These are phyloP conservation scores for Molorchus minor DNA, from an alignment of 2,888 invertebrate species.

Conservation along the genomic window DNA sequence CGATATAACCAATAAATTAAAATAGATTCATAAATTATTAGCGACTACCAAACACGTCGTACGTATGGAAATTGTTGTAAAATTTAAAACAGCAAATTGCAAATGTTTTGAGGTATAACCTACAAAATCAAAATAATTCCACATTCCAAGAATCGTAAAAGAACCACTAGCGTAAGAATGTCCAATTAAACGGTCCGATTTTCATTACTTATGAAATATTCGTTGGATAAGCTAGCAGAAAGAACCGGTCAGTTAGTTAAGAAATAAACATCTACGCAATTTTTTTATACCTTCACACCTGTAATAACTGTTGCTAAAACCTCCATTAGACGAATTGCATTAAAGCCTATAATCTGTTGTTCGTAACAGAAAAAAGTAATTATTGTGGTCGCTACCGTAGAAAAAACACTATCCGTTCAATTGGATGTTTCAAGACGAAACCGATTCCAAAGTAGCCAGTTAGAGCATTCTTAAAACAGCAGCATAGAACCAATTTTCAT, in stretches of 20 bases:
- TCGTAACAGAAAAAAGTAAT: not conserved
- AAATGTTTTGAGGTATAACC: too few species aligned
- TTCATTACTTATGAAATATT: not conserved
- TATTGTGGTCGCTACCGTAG: not conserved
- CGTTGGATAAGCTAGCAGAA: not conserved
- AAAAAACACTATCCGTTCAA: too few species aligned
- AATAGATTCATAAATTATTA: too few species aligned
- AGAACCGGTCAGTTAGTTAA: not conserved
- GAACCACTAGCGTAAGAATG: not conserved
- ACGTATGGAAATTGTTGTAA: too few species aligned
- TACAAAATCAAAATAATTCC: not conserved
- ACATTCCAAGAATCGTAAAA: not conserved
- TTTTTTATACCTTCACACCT: not conserved
- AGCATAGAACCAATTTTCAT: too few species aligned
- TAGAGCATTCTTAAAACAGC: too few species aligned
- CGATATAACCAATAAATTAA: too few species aligned
- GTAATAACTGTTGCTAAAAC: not conserved
- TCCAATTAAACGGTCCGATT: not conserved
- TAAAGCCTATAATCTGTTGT: not conserved
- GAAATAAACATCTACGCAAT: slow-evolving; percentile 1
- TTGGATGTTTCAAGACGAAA: too few species aligned
- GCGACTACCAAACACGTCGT: too few species aligned
- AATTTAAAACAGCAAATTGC: too few species aligned
- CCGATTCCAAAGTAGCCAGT: too few species aligned
- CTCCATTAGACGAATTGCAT: not conserved